Percentiles rank a stretch among this genome's conserved stretches.
These are phyloP conservation scores for Caloenas nicobarica DNA, from an alignment of 2,113 vertebrate species.

Conservation along the genomic window DNA sequence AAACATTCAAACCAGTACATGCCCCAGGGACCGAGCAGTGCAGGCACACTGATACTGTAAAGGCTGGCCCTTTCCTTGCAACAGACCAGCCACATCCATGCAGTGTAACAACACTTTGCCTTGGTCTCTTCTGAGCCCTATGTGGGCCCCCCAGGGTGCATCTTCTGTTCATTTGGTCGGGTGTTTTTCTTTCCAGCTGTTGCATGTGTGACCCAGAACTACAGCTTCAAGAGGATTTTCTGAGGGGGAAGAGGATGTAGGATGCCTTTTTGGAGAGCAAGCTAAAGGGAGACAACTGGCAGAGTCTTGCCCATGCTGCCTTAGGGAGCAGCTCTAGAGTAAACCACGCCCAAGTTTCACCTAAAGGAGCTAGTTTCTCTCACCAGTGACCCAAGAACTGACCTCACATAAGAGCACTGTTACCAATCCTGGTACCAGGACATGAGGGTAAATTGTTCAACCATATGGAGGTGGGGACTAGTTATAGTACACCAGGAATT, in stretches of 20 bases:
- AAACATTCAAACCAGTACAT: rapidly evolving
- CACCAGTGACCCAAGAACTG: background rate
- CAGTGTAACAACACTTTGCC: background rate
- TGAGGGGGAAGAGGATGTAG: background rate
- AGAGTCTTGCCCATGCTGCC: background rate
- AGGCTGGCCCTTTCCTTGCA: background rate
- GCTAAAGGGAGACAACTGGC: background rate
- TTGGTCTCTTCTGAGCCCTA: background rate
- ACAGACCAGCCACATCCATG: background rate
- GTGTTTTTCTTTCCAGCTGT: background rate
- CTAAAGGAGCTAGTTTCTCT: background rate
- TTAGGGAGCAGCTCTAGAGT: background rate
- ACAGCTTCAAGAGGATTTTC: background rate
- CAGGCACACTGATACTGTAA: background rate
- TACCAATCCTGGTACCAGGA: background rate
- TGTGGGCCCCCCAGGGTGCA: background rate
- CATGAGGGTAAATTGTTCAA: rapidly evolving
- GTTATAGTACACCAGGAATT: background rate
- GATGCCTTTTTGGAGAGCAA: background rate
- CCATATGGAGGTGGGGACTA: background rate
- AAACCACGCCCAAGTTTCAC: background rate
- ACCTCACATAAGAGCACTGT: background rate
- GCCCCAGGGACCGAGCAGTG: background rate
- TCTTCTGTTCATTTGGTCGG: background rate
- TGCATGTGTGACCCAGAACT: background rate